Conservation (phyloP, 2,113 vertebrate species). For the Dipodomys merriami region DNA sequence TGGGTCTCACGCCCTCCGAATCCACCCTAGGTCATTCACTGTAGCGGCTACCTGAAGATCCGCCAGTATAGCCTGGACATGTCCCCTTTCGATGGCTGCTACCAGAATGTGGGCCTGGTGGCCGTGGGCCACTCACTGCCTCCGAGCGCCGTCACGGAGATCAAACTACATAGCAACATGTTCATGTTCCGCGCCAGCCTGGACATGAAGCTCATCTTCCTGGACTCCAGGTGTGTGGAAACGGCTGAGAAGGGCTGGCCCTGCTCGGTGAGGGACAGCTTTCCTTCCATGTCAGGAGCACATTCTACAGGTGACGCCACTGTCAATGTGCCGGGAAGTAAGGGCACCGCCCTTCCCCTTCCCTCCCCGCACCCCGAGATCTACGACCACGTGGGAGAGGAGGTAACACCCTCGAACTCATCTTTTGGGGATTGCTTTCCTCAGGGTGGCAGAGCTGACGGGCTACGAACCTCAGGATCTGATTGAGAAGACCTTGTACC, state of each 20-base stretch:
- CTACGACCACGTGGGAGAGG: neutral
- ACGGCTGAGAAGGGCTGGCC: neutral
- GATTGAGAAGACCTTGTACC: conserved; percentile 99
- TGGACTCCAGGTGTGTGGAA: conserved; percentile 94
- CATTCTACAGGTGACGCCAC: neutral
- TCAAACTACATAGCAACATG: conserved; percentile 99
- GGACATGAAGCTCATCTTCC: conserved; percentile 99
- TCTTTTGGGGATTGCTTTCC: neutral
- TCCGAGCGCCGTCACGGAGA: conserved; percentile 96
- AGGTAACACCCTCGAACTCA: neutral
- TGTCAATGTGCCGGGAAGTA: neutral
- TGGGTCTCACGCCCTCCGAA: neutral
- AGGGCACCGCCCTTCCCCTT: too few species aligned
- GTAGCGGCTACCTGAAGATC: conserved; percentile 98
- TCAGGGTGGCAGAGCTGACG: conserved; percentile 96
- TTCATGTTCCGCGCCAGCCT: conserved; percentile 99
- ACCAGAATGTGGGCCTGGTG: conserved; percentile 98
- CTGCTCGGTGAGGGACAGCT: neutral
- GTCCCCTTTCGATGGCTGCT: conserved; percentile 98
- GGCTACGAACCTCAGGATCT: conserved; percentile 99
- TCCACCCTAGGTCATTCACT: conserved; percentile 93
- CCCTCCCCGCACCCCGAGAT: too few species aligned
- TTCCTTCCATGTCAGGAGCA: fast-evolving
- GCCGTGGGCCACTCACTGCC: conserved; percentile 97
- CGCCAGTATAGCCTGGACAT: conserved; percentile 98